Evolutionary conservation across 2,797 vertebrate species (phyloP).

Genomic region (Argentina silus): DNA sequence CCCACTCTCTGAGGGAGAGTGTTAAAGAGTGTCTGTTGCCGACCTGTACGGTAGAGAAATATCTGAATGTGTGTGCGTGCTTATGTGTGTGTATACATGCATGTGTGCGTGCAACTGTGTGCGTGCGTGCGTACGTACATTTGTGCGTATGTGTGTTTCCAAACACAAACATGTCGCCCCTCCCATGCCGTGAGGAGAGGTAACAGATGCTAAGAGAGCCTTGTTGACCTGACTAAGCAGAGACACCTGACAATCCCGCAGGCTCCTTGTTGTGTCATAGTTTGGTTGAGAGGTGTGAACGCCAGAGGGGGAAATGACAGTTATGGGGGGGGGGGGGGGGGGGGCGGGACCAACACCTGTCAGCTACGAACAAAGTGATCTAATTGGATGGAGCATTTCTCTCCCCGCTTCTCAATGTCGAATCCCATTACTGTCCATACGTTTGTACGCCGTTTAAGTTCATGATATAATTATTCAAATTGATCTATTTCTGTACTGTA

Average conservation of each 20-base stretch:
- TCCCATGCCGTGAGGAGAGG: neutral
- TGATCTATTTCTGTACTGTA: no score
- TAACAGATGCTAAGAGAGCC: neutral
- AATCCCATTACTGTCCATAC: no score
- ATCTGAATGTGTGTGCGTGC: neutral
- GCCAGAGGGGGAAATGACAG: no score
- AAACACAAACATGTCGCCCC: neutral
- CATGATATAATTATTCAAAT: no score
- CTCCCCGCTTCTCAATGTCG: no score
- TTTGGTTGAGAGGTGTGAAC: neutral
- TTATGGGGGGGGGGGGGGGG: no score
- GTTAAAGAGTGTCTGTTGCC: neutral
- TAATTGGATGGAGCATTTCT: neutral
- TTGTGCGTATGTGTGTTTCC: conserved; percentile 14
- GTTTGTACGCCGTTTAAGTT: no score
- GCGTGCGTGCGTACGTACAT: neutral
- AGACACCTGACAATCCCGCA: neutral
- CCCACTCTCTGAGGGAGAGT: neutral
- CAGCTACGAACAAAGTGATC: neutral
- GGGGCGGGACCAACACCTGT: neutral
- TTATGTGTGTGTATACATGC: neutral
- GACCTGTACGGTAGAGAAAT: neutral
- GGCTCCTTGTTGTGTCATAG: neutral
- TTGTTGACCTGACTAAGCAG: no score
- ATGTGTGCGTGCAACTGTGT: neutral